Evolutionary conservation across 1,140 invertebrate species (phyloP), one percentile per base, ranked within the genome.

Genomic region (Ectropis grisescens): DNA sequence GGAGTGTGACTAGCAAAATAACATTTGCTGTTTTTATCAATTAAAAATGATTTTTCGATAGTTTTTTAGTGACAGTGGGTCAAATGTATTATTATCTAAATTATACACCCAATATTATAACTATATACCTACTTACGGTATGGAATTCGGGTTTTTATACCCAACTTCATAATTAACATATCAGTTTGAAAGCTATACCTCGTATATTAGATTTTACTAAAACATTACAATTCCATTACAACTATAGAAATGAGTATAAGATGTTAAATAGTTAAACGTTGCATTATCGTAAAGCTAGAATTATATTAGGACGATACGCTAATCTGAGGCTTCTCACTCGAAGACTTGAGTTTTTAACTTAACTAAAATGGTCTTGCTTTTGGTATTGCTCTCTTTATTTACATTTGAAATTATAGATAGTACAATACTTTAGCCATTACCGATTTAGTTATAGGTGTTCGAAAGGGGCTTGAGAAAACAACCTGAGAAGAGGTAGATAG

Each of bases 1-100:
- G 56, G 64, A 65, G 55, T 72, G 68, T 78, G 75, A 81, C 75
- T 81, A 78, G 75, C 75, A 81, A 81, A n/a, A 81, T 76, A 68
- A 66, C 47, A 74, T 81, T 81, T 81, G 75, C 75, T 60, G 60
- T 58, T 56, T 62, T 62, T 59, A 41, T 58, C 53, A 34, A 33
- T 35, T 35, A 33, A 32, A 58, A 54, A 64, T 34, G 32, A 56
- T 56, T 48, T 49, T 60, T n/a, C n/a, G n/a, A 65, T 59, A 51
- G 55, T 68, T 74, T n/a, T n/a, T 69, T 58, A 65, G 65, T 57
- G 60, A 74, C 69, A 75, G 69, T 74, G 71, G 66, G 71, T 80
- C 71, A 74, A 64, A 47, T 48, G 48, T 55, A 8, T 19, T n/a
- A n/a, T 4, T 19, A 19, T 19, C 3, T 19, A 19, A 19, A 19